Base-by-base conservation (phyloP, 2,888 invertebrate genomes). In the Ceriagrion tenellum region DNA sequence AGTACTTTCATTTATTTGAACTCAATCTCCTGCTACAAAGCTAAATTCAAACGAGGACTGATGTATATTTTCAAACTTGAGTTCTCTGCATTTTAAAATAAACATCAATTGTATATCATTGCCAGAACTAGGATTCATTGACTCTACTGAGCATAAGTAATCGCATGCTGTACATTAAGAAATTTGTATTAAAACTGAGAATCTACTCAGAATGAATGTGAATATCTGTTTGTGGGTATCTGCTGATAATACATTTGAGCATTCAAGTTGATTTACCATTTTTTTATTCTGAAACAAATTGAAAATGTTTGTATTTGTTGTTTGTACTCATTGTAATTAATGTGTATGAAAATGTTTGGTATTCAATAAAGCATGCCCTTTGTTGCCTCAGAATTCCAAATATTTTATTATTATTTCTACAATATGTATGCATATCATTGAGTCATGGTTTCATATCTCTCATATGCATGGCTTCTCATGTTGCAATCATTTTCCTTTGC, bases 291-390 rank as follows among this genome's bases (percentile, higher is more conserved):
- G 1, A 69, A n/a, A n/a, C 69, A 26, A 69, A 69, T 69, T 69
- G n/a, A n/a, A 69, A 81, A 81, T 81, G 81, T 81, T 81, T 81
- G 81, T 18, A 81, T 81, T 81, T 30, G 81, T 81, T 69, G 30
- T 81, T 35, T 18, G 30, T 81, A 35, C 30, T 81, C 4, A 35
- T 81, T 81, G 81, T 81, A 81, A 35, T 81, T 35, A 18, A 35
- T 81, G 30, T 81, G 81, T 81, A 81, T 35, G 81, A 81, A 26
- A 18, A 35, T 81, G 35, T 81, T 81, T 81, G 81, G 35, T 35
- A 35, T 35, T 35, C 30, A 81, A 81, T 81, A 81, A 81, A 81
- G 81, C 81, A 81, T 81, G 81, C 30, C 30, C 16, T 35, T 16
- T 81, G 18, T 35, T 81, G 81, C 35, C 81, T 81, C 35, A 13